These are phyloP conservation scores for Hipposideros armiger DNA, from an alignment of 2,113 vertebrate genomes.

Conservation along the genomic window DNA sequence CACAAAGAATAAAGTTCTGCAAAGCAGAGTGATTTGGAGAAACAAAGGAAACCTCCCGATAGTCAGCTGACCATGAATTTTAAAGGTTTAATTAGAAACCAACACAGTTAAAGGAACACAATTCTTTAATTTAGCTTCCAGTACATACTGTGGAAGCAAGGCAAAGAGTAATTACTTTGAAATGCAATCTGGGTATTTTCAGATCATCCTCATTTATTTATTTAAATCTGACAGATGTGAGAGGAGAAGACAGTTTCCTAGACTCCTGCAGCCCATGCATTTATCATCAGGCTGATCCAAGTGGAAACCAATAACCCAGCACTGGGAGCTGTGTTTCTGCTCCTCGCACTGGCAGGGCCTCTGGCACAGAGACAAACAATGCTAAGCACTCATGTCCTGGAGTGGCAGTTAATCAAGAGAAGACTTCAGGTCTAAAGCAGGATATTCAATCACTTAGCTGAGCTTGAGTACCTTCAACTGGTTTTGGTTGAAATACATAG, in stretches of 20 bases:
- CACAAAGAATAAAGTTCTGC: not conserved
- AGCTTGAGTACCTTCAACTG: constrained; percentile 14
- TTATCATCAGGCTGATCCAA: constrained; percentile 34
- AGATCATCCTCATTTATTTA: constrained; percentile 9
- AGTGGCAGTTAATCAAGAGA: constrained; percentile 55
- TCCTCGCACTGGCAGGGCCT: not conserved
- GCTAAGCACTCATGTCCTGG: not conserved
- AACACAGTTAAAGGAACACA: not conserved
- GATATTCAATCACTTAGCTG: not conserved
- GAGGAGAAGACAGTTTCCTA: constrained; percentile 29
- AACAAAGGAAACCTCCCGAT: not conserved
- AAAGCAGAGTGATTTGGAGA: not conserved
- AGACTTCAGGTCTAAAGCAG: constrained; percentile 35
- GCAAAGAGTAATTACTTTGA: not conserved
- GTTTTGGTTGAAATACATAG: constrained; percentile 14
- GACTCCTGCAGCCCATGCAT: constrained; percentile 66
- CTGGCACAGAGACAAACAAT: not conserved
- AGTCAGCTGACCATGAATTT: not conserved
- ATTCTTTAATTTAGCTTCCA: constrained; percentile 43
- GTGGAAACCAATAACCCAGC: not conserved
- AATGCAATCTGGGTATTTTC: not conserved
- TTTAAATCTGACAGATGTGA: constrained; percentile 46
- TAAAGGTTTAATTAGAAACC: not conserved
- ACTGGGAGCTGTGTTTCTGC: not conserved
- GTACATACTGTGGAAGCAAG: not conserved